Base-by-base conservation (phyloP, 1,140 invertebrate genomes). In the Drosophila kanapiae region DNA sequence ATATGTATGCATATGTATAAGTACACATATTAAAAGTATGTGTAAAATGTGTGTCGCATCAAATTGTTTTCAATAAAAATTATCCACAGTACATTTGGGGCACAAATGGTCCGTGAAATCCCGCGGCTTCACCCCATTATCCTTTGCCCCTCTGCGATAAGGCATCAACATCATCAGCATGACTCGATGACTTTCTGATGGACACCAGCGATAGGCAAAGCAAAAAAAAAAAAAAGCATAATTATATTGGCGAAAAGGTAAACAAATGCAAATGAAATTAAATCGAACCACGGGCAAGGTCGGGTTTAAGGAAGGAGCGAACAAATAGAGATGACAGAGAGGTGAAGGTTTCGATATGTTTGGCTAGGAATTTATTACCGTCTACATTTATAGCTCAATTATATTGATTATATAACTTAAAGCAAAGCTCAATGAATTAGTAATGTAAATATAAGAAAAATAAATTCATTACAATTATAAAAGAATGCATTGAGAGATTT, bases 1-100 rank as follows among this genome's bases (percentile, higher is more conserved):
- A 42, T 42, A 42, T 16, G 11, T 27, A 49, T 31, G 16, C 29
- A 43, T 70, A 49, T 33, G 47, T 35, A 11, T 49, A 13, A 31
- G 10, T 40, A 18, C 23, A 38, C 37, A 9, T 54, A 38, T 38
- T n/a, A 9, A 14, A 38, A 56, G 23, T n/a, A n/a, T 78, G 56
- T 58, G 43, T 49, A 49, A 59, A 70, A 58, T 70, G 62, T 57
- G 29, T 59, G 64, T 75, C 69, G 59, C 78, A 82, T 87, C 62
- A 87, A 87, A 86, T 80, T 82, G 83, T 80, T 88, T 84, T 75
- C 74, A 84, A 88, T 88, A 88, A 90, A 88, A 88, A 88, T 88
- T 90, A 90, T 78, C 78, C 59, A 88, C 84, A 90, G 85, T 90
- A 88, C 84, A 88, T 88, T 88, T 84, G 84, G 75, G 80, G 35